Base-by-base conservation (phyloP, 1,140 invertebrate species). In the Zaprionus africanus region DNA sequence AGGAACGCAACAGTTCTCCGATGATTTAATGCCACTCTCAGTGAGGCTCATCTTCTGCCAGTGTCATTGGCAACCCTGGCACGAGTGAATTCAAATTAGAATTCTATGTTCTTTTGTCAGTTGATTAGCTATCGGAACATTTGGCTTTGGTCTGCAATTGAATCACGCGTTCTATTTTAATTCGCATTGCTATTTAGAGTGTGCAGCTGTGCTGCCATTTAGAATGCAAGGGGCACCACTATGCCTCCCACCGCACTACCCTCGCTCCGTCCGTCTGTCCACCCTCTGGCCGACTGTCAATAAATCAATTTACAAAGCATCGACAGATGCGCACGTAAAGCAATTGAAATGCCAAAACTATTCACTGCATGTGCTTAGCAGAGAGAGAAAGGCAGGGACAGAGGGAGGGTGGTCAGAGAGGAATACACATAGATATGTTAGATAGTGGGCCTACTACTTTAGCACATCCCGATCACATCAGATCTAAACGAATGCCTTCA, bases 281-380 rank as follows among this genome's bases (percentile, higher is more conserved):
- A 19, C 28, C 22, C 61, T 15, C 60, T 31, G 41, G 12, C n/a
- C 59, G 59, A 51, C 66, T 63, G 79, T 64, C 72, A 61, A 82
- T 81, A 66, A 82, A 79, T 79, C 66, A 82, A 79, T 82, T 82
- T 77, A 65, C 80, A 82, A 76, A 75, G 60, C 61, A 75, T 60
- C 76, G 82, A 61, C 82, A 85, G 82, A 85, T 85, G 82, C 85
- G 82, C 82, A 61, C 68, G 59, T 58, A 75, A 62, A 46, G 74
- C 79, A 79, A 79, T 73, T 76, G 76, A 81, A 85, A 85, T 81
- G 82, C 78, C 78, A 85, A 63, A 85, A 79, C 75, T 84, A 80
- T 83, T 76, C 61, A 34, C 22, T 69, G 61, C 60, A 72, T 57
- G 31, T 71, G 62, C 62, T 41, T 41, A 58, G 51, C 19, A 31